A percentile compares a stretch with the other conserved stretches of the same genome.
Evolutionary conservation across 2,113 vertebrate genomes (phyloP).

Genomic region (Heptranchias perlo): DNA sequence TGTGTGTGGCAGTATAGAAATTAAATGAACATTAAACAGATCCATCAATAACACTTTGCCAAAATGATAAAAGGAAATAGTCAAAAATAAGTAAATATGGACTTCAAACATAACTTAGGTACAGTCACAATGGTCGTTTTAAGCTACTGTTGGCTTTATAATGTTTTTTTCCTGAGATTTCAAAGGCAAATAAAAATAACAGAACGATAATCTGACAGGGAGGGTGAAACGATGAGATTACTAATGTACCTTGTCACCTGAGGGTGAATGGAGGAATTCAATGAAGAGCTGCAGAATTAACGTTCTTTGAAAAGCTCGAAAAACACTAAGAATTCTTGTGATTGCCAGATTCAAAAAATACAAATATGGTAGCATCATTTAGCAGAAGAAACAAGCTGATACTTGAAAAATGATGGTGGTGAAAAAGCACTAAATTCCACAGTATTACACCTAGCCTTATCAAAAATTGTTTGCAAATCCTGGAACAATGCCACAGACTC

Average conservation of each 20-base stretch:
- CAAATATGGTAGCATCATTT: neutral
- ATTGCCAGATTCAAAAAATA: neutral
- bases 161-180: neutral
- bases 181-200: constrained; percentile 10
- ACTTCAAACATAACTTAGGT: neutral
- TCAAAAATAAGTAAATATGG: neutral
- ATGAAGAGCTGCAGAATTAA: neutral
- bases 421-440: neutral
- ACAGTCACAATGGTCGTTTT: neutral
- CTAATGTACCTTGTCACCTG: neutral
- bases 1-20: neutral
- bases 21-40: neutral
- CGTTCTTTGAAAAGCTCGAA: neutral
- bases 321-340: neutral
- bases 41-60: neutral
- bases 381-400: neutral
- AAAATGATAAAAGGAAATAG: constrained; percentile 17
- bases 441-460: neutral
- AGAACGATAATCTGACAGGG: neutral
- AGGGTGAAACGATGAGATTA: neutral
- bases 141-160: constrained; percentile 28
- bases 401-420: neutral
- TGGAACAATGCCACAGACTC: neutral
- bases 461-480: neutral
- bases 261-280: neutral